A percentile compares a stretch with the other conserved stretches of the same genome.
phyloP scores from a whole-genome alignment of 2,113 vertebrate genomes.

The Neolamprologus tretocephalus region DNA sequence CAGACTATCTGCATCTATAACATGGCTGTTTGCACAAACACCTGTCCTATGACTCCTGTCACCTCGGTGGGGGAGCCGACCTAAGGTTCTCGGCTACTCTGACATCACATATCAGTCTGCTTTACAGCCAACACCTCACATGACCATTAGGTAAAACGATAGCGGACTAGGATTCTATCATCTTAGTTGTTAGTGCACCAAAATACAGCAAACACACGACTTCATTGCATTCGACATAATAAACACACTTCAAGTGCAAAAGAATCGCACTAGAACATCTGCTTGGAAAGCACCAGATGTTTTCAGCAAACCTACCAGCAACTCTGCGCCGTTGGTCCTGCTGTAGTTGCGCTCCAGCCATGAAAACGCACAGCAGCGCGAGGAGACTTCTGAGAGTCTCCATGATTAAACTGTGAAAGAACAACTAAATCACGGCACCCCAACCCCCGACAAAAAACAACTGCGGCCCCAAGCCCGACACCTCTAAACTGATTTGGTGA shows the following conservation, averaged over 20 bases:
- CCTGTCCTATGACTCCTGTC: neutral
- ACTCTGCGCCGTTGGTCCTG: neutral
- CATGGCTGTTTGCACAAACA: neutral
- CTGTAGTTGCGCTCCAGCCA: conserved; percentile 21
- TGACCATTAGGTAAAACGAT: neutral
- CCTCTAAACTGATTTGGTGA: neutral
- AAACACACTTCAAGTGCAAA: neutral
- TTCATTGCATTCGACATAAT: neutral
- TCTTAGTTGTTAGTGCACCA: neutral
- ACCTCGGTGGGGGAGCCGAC: neutral
- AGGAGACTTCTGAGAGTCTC: conserved; percentile 48
- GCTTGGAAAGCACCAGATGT: neutral
- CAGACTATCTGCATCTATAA: neutral
- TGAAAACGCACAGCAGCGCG: conserved; percentile 50
- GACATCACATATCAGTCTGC: neutral
- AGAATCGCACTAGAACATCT: neutral
- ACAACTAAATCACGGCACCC: neutral
- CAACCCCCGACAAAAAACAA: neutral
- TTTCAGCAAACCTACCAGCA: conserved; percentile 45
- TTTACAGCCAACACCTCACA: neutral
- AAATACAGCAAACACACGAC: neutral
- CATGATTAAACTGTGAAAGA: conserved; percentile 36
- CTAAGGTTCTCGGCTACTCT: neutral
- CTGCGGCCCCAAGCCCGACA: neutral
- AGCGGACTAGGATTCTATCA: neutral